These are phyloP conservation scores for Drosophila kanapiae DNA, from an alignment of 1,140 invertebrate genomes.

Conservation along the genomic window DNA sequence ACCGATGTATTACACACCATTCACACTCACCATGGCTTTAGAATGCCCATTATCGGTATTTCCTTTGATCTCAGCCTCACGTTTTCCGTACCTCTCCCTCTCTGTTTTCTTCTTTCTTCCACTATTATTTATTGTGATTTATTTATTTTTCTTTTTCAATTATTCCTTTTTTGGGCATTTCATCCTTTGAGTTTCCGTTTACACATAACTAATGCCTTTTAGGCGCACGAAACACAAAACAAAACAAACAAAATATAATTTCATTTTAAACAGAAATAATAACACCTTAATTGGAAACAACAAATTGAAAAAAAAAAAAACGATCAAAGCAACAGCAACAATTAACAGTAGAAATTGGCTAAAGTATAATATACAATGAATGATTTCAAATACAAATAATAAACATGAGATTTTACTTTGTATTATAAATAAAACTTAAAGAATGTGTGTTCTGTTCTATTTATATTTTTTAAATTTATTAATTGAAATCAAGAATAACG, in stretches of 20 bases:
- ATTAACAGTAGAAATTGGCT: not conserved
- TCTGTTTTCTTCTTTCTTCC: conserved; percentile 4
- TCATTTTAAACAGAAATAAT: conserved; percentile 36
- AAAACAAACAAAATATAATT: conserved; percentile 34
- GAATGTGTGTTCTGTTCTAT: too few relatives aligned
- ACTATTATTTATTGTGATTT: conserved; percentile 11
- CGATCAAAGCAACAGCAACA: conserved; percentile 13
- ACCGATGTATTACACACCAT: conserved; percentile 1
- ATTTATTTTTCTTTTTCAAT: conserved; percentile 21
- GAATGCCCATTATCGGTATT: conserved; percentile 68
- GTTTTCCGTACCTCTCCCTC: conserved; percentile 2
- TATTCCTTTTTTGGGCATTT: conserved; percentile 15
- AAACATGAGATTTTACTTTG: too few relatives aligned
- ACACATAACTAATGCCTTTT: conserved; percentile 19
- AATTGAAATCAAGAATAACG: not conserved
- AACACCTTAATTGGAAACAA: conserved; percentile 28
- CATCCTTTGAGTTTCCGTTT: conserved; percentile 32
- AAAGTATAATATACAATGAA: not conserved
- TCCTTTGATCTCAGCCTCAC: conserved; percentile 15
- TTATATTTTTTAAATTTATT: too few relatives aligned
- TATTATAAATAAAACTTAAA: too few relatives aligned
- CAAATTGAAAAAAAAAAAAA: conserved; percentile 6
- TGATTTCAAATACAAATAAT: too few relatives aligned
- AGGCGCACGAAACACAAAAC: conserved; percentile 17
- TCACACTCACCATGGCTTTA: conserved; percentile 76